Percentiles rank a stretch among this genome's conserved stretches.
Evolutionary conservation across 2,113 vertebrate genomes (phyloP).

Genomic region (Rana temporaria): DNA sequence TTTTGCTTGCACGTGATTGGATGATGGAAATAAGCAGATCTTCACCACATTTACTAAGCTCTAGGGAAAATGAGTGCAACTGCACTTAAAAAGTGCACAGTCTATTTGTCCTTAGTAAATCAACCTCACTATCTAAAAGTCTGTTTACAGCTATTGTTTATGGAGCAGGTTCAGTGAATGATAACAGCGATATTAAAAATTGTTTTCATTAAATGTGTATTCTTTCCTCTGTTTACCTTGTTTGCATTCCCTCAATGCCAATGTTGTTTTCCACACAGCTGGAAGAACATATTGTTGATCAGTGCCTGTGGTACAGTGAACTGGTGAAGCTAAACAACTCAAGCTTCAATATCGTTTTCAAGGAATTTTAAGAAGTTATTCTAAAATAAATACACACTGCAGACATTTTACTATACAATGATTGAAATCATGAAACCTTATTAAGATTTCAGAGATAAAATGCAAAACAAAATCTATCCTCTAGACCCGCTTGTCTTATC

Average conservation of each 20-base stretch:
- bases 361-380: slow-evolving; percentile 23
- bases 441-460: background rate
- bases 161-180: background rate
- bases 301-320: slow-evolving; percentile 23
- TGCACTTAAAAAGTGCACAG: too few relatives aligned
- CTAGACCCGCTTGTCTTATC: too few relatives aligned
- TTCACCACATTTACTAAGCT: too few relatives aligned
- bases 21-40: too few relatives aligned
- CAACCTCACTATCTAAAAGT: too few relatives aligned
- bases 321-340: background rate
- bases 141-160: background rate
- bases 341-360: slow-evolving; percentile 7
- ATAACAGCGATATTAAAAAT: background rate
- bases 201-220: slow-evolving; percentile 19
- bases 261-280: slow-evolving; percentile 27
- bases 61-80: too few relatives aligned
- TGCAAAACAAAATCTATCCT: background rate
- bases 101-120: too few relatives aligned
- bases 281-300: slow-evolving; percentile 36
- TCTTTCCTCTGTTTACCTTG: slow-evolving; percentile 1
- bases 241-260: slow-evolving; percentile 13
- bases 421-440: background rate
- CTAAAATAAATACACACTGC: slow-evolving; percentile 19
- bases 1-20: too few relatives aligned
- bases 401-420: slow-evolving; percentile 1